Base-by-base conservation (phyloP, 2,797 vertebrate genomes). In the Tragelaphus oryx region DNA sequence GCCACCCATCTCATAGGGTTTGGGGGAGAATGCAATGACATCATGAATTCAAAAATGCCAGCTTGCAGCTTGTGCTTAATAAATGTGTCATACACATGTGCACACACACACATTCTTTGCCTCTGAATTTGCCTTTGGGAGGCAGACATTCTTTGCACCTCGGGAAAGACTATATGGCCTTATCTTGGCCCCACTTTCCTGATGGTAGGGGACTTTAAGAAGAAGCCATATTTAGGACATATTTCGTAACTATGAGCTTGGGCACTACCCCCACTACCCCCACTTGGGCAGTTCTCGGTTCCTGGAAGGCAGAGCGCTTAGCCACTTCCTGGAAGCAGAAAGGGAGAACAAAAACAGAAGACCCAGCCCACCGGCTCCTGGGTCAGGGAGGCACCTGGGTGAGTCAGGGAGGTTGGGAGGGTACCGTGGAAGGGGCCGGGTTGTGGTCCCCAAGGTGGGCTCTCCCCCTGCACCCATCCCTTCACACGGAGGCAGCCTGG, bases 251-350 rank as follows among this genome's bases (percentile, higher is more conserved):
- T 24, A 8, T 26, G 44, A 75, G 14, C 68, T 71, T 71, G 68
- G 20, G 33, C 37, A 41, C 37, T 10, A 3, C 22, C 37, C 16
- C 26, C 20, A 2, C 75, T 79, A 3, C 11, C 37, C 16, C 20
- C 17, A 2, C 68, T 79, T 5, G 46, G 90, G 71, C 30, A 33
- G 68, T 18, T 59, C 90, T 79, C 2, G 0, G 80, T 97, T 96
- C 86, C 91, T 91, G 91, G 96, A 97, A 97, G 95, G 57, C 55
- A 62, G 33, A 89, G 55, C 54, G 50, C 65, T 90, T 33, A n/a
- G 93, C 50, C 89, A 94, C 94, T 97, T 97, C 95, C 96, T 82
- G 94, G 60, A 91, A 68, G 65, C 48, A 4, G 48, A 37, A 46
- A 12, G 65, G 78, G 41, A 11, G 8, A 75, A n/a, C 76, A 24